Base-by-base conservation (phyloP, 2,113 vertebrate genomes). In the Camelus bactrianus region DNA sequence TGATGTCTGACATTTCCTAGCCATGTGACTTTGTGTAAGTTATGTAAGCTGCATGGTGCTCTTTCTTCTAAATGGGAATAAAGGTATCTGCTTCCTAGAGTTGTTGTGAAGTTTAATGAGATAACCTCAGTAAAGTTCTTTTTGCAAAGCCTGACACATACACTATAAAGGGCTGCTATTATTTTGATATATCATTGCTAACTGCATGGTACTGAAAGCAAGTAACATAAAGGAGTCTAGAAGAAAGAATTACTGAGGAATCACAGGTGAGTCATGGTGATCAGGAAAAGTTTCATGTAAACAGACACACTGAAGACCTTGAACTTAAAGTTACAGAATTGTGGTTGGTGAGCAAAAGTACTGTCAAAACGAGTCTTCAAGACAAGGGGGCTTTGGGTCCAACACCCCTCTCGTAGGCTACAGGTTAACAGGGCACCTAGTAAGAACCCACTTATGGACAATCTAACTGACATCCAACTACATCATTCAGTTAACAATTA, bases 181-280 rank as follows among this genome's bases (percentile, higher is more conserved):
- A 93, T 46, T 94, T 76, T 91, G 90, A 75, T 84, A 35, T 79
- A 90, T 87, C 50, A 83, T 65, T 75, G 52, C 54, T 94, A 96
- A 95, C 28, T 89, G 67, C 0, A 0, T 95, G 77, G 80, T 58
- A 76, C 64, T 91, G 86, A 93, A 0, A 91, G 70, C 30, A 94
- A 95, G 42, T 81, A 76, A 89, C 82, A 94, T 77, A 94, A 95
- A 91, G 42, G 32, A 89, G 32, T 91, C 48, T 58, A 95, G 60
- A 91, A 62, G 69, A 82, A 93, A 86, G 69, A 92, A 81, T 86
- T 96, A 72, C 56, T 85, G 65, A 95, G 48, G 80, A 95, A 94
- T 90, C 81, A 84, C 17, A 96, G 54, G 46, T 79, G 85, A 96
- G 89, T 95, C 95, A 91, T 4, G 24, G 84, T 81, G 62, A 93